Base-by-base conservation (phyloP, 2,888 invertebrate species). In the Diabrotica balteata region DNA sequence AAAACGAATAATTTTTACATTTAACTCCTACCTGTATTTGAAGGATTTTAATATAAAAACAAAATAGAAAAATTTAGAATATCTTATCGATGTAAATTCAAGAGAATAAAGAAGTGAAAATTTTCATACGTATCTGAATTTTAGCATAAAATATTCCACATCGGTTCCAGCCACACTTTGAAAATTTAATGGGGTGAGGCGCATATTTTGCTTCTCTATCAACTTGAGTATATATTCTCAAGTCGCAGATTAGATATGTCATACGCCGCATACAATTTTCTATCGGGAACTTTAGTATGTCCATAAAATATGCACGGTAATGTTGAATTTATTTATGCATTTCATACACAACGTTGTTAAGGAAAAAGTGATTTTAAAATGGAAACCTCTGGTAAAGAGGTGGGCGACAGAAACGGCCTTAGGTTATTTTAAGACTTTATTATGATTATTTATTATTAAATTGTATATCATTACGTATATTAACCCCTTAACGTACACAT, bases 241-340 rank as follows among this genome's bases (percentile, higher is more conserved):
- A 57, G 57, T 61, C 52, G 51, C 53, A 59, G 66, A 66, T 66
- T 66, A 61, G 61, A 66, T 66, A 66, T 66, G 66, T 66, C 66
- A 61, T 61, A 66, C 61, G 61, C 58, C 61, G 50, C 66, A 52
- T 61, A 57, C 61, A 61, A 66, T 66, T 66, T 66, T 61, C 66
- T 63, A 66, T 66, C 51, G 61, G 55, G 57, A 55, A 66, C 57
- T 61, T 66, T 60, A 60, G 51, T 51, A 49, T 11, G 53, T 55
- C 10, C 42, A 22, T 66, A 66, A 66, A 66, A 66, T 63, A 57
- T 50, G 63, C 32, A 49, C 54, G 43, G 63, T 43, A 49, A 63
- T 52, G 63, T 32, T 55, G 55, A 63, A 63, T 63, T 63, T 63
- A 63, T 63, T 63, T 63, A 63, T 57, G 57, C 57, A 57, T 57